phyloP scores from a whole-genome alignment of 2,113 vertebrate genomes.

The Oriolus oriolus region DNA sequence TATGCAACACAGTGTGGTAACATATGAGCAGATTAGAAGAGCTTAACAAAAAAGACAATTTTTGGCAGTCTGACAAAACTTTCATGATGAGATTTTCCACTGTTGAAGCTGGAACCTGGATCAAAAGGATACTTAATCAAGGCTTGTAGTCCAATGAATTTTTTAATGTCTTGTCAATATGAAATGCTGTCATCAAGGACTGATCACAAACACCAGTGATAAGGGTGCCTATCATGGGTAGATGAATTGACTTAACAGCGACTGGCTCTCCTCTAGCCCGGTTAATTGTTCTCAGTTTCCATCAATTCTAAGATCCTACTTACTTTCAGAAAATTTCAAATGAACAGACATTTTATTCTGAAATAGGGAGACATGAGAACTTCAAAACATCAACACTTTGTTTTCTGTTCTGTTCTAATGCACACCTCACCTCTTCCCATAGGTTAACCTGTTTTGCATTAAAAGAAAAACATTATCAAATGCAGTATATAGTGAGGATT shows the following conservation, averaged over 20 bases:
- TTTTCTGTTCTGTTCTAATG: background rate
- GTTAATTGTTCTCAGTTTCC: background rate
- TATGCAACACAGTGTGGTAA: background rate
- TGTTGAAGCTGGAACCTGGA: background rate
- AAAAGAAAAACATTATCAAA: background rate
- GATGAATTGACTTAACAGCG: background rate
- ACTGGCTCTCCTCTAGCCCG: background rate
- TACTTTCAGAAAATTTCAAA: background rate
- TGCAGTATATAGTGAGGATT: background rate
- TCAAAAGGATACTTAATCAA: background rate
- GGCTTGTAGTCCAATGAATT: background rate
- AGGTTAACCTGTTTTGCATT: background rate
- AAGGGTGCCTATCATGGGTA: fast-evolving
- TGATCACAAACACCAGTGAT: background rate
- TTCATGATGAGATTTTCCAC: background rate
- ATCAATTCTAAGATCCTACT: background rate
- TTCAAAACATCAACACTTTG: background rate
- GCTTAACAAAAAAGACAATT: background rate
- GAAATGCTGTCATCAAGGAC: background rate
- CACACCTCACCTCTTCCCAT: background rate
- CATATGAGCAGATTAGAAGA: background rate
- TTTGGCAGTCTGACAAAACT: background rate
- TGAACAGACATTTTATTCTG: background rate
- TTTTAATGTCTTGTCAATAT: background rate
- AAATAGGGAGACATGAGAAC: background rate